These are phyloP conservation scores for Pygoscelis antarcticus DNA, from an alignment of 2,113 vertebrate genomes.

Conservation along the genomic window DNA sequence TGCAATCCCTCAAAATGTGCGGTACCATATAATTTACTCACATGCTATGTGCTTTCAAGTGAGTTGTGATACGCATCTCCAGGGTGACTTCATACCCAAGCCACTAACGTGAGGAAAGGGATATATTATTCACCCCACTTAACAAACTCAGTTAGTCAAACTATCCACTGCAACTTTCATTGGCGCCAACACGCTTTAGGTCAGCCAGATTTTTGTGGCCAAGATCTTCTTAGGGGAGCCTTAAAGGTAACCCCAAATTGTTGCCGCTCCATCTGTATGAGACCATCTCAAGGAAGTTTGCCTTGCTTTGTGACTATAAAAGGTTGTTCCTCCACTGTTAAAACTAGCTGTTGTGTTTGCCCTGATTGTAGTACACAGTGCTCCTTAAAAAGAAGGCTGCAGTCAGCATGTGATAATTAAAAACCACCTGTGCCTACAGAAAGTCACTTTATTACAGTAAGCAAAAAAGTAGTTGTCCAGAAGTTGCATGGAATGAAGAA, in stretches of 20 bases:
- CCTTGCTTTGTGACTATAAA: background rate
- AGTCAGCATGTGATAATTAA: background rate
- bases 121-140: background rate
- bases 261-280: background rate
- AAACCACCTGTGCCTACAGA: background rate
- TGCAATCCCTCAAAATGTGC: background rate
- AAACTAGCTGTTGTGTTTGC: background rate
- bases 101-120: background rate
- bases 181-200: rapidly evolving
- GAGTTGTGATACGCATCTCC: background rate
- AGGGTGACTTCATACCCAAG: background rate
- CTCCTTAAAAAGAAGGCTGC: background rate
- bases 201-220: background rate
- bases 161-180: background rate
- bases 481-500: background rate
- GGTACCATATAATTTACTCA: background rate
- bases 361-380: background rate
- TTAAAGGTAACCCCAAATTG: background rate
- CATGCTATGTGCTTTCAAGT: background rate
- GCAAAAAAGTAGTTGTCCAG: background rate
- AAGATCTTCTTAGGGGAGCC: background rate
- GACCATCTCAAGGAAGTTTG: background rate
- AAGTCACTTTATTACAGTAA: background rate
- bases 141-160: background rate
- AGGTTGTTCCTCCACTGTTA: background rate